phyloP scores from a whole-genome alignment of 2,113 vertebrate genomes.

The Tamias sibiricus region DNA sequence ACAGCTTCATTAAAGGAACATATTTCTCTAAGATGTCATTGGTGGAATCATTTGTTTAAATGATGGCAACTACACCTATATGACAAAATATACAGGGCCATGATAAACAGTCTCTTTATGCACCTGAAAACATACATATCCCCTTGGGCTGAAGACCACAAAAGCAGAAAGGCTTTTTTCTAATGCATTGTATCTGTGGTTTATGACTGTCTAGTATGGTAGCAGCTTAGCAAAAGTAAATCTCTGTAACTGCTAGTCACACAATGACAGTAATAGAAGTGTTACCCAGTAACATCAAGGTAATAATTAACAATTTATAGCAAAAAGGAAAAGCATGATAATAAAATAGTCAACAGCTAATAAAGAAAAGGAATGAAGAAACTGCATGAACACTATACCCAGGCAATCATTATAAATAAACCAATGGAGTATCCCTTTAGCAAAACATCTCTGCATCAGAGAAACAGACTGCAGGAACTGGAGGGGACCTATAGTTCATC shows the following conservation, averaged over 20 bases:
- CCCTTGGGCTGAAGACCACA: conserved; percentile 23
- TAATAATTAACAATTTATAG: conserved; percentile 80
- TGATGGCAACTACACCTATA: not conserved
- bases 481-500: not conserved
- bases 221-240: conserved; percentile 62
- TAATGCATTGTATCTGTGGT: not conserved
- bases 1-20: conserved; percentile 28
- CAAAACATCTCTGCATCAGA: not conserved
- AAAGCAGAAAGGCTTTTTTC: conserved; percentile 15
- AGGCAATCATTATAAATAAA: conserved; percentile 48
- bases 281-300: conserved; percentile 51
- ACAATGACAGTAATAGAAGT: conserved; percentile 68
- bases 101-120: conserved; percentile 14
- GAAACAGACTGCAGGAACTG: not conserved
- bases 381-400: not conserved
- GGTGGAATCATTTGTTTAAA: not conserved
- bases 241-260: conserved; percentile 67
- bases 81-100: not conserved
- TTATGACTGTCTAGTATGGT: conserved; percentile 22
- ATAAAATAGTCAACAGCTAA: conserved; percentile 60
- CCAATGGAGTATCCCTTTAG: not conserved
- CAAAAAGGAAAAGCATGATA: not conserved
- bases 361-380: conserved; percentile 68
- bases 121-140: not conserved
- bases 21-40: not conserved